These are phyloP conservation scores for Alethe castanea DNA, from an alignment of 2,113 vertebrate species.

Conservation along the genomic window DNA sequence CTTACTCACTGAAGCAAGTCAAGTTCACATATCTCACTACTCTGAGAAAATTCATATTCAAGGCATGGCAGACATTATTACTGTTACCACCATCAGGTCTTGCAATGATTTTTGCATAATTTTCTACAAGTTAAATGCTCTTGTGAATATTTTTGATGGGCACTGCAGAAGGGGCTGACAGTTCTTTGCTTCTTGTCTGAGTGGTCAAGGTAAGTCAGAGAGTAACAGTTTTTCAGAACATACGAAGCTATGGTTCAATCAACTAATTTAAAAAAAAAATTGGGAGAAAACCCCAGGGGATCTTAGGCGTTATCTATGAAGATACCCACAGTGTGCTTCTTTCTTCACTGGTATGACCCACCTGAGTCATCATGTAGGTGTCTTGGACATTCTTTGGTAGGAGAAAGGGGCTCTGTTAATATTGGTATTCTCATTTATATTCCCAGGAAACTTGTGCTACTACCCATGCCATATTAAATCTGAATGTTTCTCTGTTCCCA, in stretches of 20 bases:
- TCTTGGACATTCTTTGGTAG: background rate
- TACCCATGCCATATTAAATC: background rate
- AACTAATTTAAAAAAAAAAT: background rate
- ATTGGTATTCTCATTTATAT: background rate
- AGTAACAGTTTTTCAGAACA: background rate
- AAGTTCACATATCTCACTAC: background rate
- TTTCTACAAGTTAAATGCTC: background rate
- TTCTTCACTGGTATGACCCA: background rate
- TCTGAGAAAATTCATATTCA: background rate
- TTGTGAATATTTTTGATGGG: background rate
- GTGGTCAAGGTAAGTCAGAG: background rate
- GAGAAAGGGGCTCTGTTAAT: background rate
- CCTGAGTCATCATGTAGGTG: background rate
- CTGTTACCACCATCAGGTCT: background rate
- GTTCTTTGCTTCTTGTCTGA: background rate
- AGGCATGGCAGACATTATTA: background rate
- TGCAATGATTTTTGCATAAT: background rate
- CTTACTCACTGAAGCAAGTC: background rate
- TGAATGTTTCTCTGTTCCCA: background rate
- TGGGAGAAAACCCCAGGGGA: background rate
- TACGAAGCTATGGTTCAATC: background rate
- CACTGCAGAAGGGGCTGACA: background rate
- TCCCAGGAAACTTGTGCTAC: background rate
- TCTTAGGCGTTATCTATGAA: background rate
- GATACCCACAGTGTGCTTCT: background rate